Base-by-base conservation (phyloP, 2,113 vertebrate genomes). In the Paracyprichromis sp. region DNA sequence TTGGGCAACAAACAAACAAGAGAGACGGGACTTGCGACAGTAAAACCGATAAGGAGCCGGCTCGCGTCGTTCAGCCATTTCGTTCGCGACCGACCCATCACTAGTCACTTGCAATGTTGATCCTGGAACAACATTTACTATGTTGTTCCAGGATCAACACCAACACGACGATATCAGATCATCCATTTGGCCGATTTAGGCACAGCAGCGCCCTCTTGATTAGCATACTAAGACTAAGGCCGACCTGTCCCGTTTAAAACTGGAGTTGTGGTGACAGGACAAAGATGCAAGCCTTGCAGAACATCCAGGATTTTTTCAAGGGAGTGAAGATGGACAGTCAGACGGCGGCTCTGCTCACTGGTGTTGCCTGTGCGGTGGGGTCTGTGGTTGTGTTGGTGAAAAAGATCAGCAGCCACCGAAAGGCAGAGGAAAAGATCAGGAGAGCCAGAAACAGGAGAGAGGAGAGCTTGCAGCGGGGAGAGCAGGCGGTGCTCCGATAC, bases 381-480 rank as follows among this genome's bases (percentile, higher is more conserved):
- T 89, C 80, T 1, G 5, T 94, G 59, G 9, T 91, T 71, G 3
- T 94, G n/a, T 29, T 96, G 36, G n/a, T 83, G 26, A 91, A 84
- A 63, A 92, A 40, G 31, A 5, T 86, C 5, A 14, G 5, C n/a
- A 24, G 40, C 3, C 69, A 29, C 2, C 34, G 19, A 7, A 40
- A 83, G 26, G 34, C 61, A 14, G 43, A 81, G 71, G 86, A 54
- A 2, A 95, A 94, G 90, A 94, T 95, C 9, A 79, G 56, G 21
- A 94, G 61, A 80, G 96, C 96, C 13, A 92, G 81, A 43, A 29
- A n/a, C 1, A 88, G 91, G 29, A 91, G 95, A 86, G 86, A 83
- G 0, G 76, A 89, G 8, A 93, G 90, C 12, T 19, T 97, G 26
- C 80, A 83, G 59, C 86, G 52, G n/a, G 95, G 93, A 1, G 91